phyloP scores from a whole-genome alignment of 2,888 invertebrate species.

The Erebia palarica region DNA sequence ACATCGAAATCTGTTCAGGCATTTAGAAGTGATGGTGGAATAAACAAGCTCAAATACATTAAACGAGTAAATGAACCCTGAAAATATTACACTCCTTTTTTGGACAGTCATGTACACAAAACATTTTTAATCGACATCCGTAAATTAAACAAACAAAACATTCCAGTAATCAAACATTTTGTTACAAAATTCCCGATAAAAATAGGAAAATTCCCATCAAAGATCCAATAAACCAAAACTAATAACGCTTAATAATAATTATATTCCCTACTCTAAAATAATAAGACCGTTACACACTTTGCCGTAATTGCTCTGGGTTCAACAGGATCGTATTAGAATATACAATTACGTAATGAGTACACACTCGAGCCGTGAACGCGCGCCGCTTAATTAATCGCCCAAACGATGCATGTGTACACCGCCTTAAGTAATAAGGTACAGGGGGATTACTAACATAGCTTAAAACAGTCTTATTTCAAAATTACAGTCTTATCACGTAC shows the following conservation, averaged over 20 bases:
- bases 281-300: slow-evolving; percentile 26
- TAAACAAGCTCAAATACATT: no score
- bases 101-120: background rate
- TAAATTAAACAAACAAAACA: no score
- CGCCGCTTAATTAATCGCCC: slow-evolving; percentile 50
- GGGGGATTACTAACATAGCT: no score
- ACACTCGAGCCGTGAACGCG: slow-evolving; percentile 39
- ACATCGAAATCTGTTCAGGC: no score
- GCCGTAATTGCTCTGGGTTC: slow-evolving; percentile 29
- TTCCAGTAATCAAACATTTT: no score
- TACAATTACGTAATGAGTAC: slow-evolving; percentile 34
- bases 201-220: background rate
- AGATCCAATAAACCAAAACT: background rate
- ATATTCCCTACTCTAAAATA: slow-evolving; percentile 13
- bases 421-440: slow-evolving; percentile 25
- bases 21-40: no score
- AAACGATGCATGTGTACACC: slow-evolving; percentile 30
- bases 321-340: slow-evolving; percentile 35
- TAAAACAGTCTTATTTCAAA: no score
- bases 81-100: background rate
- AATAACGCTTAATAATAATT: slow-evolving; percentile 5
- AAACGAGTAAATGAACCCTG: no score
- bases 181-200: background rate
- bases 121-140: no score
- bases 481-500: no score